Evolutionary conservation across 2,888 invertebrate species (phyloP).

Genomic region (Philereme vetulata): DNA sequence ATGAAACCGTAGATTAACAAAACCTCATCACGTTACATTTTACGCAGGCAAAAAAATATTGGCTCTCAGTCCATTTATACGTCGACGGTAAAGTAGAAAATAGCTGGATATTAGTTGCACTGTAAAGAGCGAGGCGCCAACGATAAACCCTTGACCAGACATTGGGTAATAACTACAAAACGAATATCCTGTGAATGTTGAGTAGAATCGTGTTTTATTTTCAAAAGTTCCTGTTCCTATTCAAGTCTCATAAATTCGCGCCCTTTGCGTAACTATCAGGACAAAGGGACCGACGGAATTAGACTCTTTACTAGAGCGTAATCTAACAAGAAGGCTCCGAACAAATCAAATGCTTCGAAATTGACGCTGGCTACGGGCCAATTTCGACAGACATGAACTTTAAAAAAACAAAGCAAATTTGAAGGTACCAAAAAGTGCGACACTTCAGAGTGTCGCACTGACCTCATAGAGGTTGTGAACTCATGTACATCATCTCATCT

Average conservation of each 20-base stretch:
- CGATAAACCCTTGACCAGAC: too few species aligned
- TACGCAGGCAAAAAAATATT: too few species aligned
- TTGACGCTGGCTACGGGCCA: constrained; percentile 43
- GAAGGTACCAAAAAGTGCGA: neutral
- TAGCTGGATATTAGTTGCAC: too few species aligned
- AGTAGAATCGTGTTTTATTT: too few species aligned
- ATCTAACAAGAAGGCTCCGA: constrained; percentile 37
- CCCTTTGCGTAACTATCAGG: constrained; percentile 24
- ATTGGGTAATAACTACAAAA: too few species aligned
- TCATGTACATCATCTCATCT: too few species aligned
- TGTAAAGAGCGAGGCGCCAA: too few species aligned
- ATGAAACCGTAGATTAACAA: constrained; percentile 18
- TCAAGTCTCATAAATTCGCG: constrained; percentile 11
- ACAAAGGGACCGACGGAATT: constrained; percentile 28
- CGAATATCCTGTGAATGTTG: too few species aligned
- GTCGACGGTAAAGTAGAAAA: too few species aligned
- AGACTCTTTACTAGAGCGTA: constrained; percentile 26
- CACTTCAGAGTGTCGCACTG: neutral
- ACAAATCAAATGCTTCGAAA: constrained; percentile 33
- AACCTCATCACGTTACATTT: neutral
- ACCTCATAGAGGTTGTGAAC: too few species aligned
- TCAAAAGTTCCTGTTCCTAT: neutral
- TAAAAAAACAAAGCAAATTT: constrained; percentile 2
- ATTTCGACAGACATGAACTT: constrained; percentile 22
- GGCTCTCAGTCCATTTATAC: too few species aligned